Conservation (phyloP, 2,797 vertebrate genomes). For the Alca torda region DNA sequence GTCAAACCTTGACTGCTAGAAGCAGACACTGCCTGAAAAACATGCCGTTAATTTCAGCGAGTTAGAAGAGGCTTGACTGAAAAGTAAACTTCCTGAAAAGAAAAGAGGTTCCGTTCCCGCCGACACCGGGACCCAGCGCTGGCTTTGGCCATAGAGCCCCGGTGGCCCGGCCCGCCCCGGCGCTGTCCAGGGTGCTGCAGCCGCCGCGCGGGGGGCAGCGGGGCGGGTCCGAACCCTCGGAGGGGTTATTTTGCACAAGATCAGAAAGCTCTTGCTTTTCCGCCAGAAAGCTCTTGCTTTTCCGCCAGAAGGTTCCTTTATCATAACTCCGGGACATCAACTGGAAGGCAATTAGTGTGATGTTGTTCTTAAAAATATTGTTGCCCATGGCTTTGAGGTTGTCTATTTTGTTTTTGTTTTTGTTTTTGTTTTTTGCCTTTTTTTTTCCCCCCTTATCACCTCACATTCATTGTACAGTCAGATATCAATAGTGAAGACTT, state of each 20-base stretch:
- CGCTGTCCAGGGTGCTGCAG: background rate
- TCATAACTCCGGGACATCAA: background rate
- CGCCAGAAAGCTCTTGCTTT: background rate
- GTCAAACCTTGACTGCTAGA: background rate
- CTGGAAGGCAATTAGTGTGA: background rate
- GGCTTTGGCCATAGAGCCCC: background rate
- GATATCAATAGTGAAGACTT: background rate
- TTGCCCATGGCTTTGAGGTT: background rate
- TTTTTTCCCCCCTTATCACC: background rate
- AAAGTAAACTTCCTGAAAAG: background rate
- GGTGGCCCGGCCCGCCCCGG: background rate
- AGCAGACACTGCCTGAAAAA: background rate
- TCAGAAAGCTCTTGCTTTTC: background rate
- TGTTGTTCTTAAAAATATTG: background rate
- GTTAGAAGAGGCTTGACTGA: background rate
- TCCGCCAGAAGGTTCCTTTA: fast-evolving
- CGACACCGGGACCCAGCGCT: background rate
- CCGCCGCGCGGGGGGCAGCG: fast-evolving
- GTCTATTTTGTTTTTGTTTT: background rate
- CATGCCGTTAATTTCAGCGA: background rate
- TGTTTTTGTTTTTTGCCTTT: too few species aligned
- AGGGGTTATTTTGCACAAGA: too few species aligned
- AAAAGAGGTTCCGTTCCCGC: background rate
- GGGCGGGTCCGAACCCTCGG: fast-evolving
- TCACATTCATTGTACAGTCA: background rate